phyloP scores from a whole-genome alignment of 1,140 invertebrate genomes.

The Agraylea sexmaculata region DNA sequence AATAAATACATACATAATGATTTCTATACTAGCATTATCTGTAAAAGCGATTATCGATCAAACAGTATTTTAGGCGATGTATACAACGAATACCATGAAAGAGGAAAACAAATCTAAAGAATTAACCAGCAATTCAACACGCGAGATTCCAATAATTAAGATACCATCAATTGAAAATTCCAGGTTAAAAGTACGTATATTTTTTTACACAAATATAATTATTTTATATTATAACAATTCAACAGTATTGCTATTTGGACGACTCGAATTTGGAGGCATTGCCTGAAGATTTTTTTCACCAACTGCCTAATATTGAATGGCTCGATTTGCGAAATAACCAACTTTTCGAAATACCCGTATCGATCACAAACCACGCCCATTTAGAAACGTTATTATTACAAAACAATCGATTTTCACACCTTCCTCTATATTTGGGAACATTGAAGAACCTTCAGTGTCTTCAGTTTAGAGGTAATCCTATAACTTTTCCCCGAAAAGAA shows the following conservation, averaged over 20 bases:
- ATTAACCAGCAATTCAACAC: too few relatives aligned
- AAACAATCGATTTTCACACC: conserved; percentile 40
- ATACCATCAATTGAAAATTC: too few relatives aligned
- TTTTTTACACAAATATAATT: too few relatives aligned
- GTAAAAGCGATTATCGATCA: too few relatives aligned
- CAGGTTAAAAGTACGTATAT: too few relatives aligned
- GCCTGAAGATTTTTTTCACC: conserved; percentile 39
- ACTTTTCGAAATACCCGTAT: conserved; percentile 36
- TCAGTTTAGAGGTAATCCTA: conserved; percentile 40
- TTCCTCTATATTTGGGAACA: conserved; percentile 44
- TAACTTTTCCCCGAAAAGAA: conserved; percentile 37
- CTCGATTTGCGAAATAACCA: conserved; percentile 45
- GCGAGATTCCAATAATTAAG: too few relatives aligned
- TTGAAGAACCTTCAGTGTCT: conserved; percentile 37
- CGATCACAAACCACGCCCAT: conserved; percentile 37
- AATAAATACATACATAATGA: too few relatives aligned
- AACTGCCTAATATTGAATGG: conserved; percentile 39
- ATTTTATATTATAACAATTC: too few relatives aligned
- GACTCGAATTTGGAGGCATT: conserved; percentile 38
- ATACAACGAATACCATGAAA: too few relatives aligned
- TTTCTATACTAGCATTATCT: too few relatives aligned
- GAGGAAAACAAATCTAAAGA: too few relatives aligned
- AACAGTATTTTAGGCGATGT: too few relatives aligned
- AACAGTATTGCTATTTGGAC: conserved; percentile 46
- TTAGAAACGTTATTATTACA: conserved; percentile 44